Conservation (phyloP, 2,113 vertebrate genomes). For the Gymnogyps californianus region DNA sequence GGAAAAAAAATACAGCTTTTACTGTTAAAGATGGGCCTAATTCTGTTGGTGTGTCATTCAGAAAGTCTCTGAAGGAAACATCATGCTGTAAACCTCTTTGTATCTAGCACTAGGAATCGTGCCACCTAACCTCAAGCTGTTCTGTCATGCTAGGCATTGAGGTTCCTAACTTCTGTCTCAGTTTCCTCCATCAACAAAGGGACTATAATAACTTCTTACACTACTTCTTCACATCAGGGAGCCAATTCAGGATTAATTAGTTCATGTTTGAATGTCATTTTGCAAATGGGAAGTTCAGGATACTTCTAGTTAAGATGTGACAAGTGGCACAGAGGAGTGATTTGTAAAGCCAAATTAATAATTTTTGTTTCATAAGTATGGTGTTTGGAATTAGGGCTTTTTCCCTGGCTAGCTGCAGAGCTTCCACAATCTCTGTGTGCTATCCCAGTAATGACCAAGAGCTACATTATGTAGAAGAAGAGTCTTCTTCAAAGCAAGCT, state of each 20-base stretch:
- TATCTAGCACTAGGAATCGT: not conserved
- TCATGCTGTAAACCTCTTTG: not conserved
- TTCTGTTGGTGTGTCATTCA: not conserved
- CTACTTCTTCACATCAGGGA: not conserved
- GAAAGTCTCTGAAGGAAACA: not conserved
- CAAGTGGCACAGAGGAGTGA: not conserved
- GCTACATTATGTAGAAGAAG: not conserved
- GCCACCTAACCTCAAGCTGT: not conserved
- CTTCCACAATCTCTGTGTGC: not conserved
- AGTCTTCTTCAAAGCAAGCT: not conserved
- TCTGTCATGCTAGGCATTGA: not conserved
- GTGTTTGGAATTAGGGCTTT: not conserved
- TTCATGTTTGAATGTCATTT: not conserved
- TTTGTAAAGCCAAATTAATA: not conserved
- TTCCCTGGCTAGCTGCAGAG: not conserved
- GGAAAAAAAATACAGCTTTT: not conserved
- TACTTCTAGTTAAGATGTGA: constrained; percentile 19
- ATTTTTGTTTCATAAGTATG: not conserved
- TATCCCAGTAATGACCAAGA: not conserved
- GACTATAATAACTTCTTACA: not conserved
- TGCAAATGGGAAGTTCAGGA: not conserved
- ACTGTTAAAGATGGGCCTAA: not conserved
- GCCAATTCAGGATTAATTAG: not conserved
- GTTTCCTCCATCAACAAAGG: not conserved
- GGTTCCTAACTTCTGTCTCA: not conserved